phyloP scores from a whole-genome alignment of 2,113 vertebrate species.

The Trogon surrucura region DNA sequence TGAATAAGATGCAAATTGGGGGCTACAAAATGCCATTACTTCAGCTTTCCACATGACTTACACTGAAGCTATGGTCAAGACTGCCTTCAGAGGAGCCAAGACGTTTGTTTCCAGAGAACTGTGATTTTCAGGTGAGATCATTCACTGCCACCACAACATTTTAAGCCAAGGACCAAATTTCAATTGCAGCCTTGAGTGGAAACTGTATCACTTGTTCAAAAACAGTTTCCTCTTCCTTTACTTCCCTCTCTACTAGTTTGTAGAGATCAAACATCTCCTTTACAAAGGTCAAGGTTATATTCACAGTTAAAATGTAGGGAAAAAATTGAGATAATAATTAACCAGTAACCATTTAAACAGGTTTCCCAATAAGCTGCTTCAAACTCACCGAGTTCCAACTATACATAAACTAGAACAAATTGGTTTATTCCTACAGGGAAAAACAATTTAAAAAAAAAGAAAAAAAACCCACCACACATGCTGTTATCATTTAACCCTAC shows the following conservation, averaged over 20 bases:
- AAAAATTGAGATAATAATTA: conserved; percentile 54
- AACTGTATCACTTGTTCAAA: not conserved
- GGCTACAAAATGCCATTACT: not conserved
- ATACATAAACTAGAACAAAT: conserved; percentile 13
- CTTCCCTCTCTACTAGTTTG: not conserved
- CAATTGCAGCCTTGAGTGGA: not conserved
- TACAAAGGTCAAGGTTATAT: conserved; percentile 46
- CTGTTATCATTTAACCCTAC: conserved; percentile 13
- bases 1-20: not conserved
- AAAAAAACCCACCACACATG: too few species aligned
- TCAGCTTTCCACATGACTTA: not conserved
- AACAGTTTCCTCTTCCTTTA: not conserved
- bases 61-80: not conserved
- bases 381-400: not conserved
- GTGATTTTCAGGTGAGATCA: not conserved
- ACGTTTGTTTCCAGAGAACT: not conserved
- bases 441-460: not conserved
- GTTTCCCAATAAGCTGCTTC: conserved; percentile 43
- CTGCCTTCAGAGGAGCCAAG: not conserved
- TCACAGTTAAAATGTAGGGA: conserved; percentile 25
- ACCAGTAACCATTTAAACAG: conserved; percentile 32
- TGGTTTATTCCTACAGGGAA: conserved; percentile 38
- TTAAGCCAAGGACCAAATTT: not conserved
- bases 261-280: conserved; percentile 2
- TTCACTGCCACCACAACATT: not conserved